Conservation (phyloP, 2,888 invertebrate genomes). For the Auanema freiburgensis region DNA sequence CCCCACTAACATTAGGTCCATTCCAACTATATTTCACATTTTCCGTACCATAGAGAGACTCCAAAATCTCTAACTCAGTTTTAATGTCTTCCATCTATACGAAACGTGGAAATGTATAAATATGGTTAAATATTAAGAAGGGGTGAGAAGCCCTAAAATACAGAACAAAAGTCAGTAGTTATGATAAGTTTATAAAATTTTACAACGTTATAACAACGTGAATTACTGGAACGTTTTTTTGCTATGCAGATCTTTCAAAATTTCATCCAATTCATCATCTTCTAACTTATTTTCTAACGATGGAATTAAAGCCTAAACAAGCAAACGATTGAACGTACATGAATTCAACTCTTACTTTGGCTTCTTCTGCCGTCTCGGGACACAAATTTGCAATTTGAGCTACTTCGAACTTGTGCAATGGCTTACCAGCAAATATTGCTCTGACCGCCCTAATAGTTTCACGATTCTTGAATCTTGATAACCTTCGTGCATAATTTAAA, state of each 20-base stretch:
- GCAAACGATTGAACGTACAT: not conserved
- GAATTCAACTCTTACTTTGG: conserved; percentile 71
- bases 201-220: not conserved
- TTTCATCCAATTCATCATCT: conserved; percentile 93
- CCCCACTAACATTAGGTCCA: too few relatives aligned
- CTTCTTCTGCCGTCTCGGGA: conserved; percentile 96
- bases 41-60: too few relatives aligned
- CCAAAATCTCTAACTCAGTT: too few relatives aligned
- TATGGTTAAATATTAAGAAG: too few relatives aligned
- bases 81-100: too few relatives aligned
- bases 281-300: conserved; percentile 89
- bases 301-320: conserved; percentile 42
- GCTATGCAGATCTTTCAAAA: conserved; percentile 95
- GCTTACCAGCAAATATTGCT: conserved; percentile 72
- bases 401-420: conserved; percentile 94
- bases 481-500: conserved; percentile 89
- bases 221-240: conserved; percentile 86
- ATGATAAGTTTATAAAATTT: too few relatives aligned
- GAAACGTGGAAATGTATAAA: too few relatives aligned
- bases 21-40: too few relatives aligned
- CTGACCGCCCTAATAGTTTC: conserved; percentile 95
- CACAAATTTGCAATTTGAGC: conserved; percentile 97
- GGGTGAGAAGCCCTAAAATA: too few relatives aligned
- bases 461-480: conserved; percentile 95
- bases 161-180: too few relatives aligned